Evolutionary conservation across 2,113 vertebrate genomes (phyloP), one percentile per base, ranked within the genome.

Genomic region (Anarhynchus alexandrinus): DNA sequence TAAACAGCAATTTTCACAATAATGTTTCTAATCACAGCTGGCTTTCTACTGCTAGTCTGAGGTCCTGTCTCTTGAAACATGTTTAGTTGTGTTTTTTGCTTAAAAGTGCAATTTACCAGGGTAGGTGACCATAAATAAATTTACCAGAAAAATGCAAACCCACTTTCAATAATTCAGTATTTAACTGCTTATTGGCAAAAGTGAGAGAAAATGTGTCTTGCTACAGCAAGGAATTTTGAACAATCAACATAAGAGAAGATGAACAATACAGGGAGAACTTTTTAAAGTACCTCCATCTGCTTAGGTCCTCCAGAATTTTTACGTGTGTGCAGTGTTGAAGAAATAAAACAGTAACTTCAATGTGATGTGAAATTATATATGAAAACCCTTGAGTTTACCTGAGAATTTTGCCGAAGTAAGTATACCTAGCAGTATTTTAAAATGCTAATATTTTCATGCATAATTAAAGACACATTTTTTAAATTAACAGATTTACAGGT

Each of bases 281-380:
- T 79, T 94, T 91, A 11, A 93, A 96, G 49, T 70, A 59, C n/a
- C 67, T 84, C 61, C 78, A 95, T 90, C 86, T 86, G 54, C 45
- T 90, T 67, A 71, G 29, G 52, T 70, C 38, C 52, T 64, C 42
- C 42, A 95, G 51, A 96, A 90, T 12, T 70, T 74, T 64, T 74
- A 70, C n/a, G 86, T 66, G 72, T 77, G 69, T 96, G 86, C 65
- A 91, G 45, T 36, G 34, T 32, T 72, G 61, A 94, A 80, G 55
- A 94, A 90, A 86, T 29, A 51, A 93, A 90, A 14, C 14, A 86
- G 64, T 43, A 69, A 91, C 26, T 86, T 85, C 76, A 72, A 69
- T 49, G 67, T 27, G 38, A 69, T 88, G 77, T 71, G 32, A 58
- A 82, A 82, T 45, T 65, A 87, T 45, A 70, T 11, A 93, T 21